These are phyloP conservation scores for Cantharis nigra DNA, from an alignment of 2,888 invertebrate species.

Conservation along the genomic window DNA sequence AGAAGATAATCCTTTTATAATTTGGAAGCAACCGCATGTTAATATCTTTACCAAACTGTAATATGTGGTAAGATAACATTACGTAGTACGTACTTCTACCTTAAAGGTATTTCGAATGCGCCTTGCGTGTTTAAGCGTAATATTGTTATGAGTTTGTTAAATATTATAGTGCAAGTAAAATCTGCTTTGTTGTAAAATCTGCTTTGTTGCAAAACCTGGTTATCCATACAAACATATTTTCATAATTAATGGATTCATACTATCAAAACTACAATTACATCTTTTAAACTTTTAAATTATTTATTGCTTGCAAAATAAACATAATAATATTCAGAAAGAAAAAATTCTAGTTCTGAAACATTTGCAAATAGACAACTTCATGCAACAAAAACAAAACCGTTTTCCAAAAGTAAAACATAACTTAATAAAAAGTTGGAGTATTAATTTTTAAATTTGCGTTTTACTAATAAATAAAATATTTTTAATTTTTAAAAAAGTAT, in stretches of 20 bases:
- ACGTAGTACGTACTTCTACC: constrained; percentile 18
- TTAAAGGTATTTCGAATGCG: constrained; percentile 9
- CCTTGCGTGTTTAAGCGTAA: neutral
- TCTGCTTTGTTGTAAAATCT: neutral
- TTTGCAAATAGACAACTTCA: too few relatives aligned
- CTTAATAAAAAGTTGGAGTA: too few relatives aligned
- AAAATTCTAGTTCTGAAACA: too few relatives aligned
- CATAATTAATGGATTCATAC: neutral
- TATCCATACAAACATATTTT: neutral
- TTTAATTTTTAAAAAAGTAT: too few relatives aligned
- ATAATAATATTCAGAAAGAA: too few relatives aligned
- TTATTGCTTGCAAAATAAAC: too few relatives aligned
- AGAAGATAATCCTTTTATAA: constrained; percentile 33
- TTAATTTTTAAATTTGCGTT: too few relatives aligned
- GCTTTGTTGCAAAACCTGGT: neutral
- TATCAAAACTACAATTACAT: too few relatives aligned
- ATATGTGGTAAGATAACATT: constrained; percentile 28
- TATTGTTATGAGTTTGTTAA: neutral
- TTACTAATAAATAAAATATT: too few relatives aligned
- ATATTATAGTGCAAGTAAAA: neutral
- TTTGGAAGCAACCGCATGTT: constrained; percentile 28
- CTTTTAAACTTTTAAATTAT: too few relatives aligned
- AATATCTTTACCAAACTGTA: constrained; percentile 29
- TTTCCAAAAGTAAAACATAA: too few relatives aligned
- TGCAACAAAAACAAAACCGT: too few relatives aligned